Conservation (phyloP, 2,797 vertebrate species). For the Decapterus maruadsi region DNA sequence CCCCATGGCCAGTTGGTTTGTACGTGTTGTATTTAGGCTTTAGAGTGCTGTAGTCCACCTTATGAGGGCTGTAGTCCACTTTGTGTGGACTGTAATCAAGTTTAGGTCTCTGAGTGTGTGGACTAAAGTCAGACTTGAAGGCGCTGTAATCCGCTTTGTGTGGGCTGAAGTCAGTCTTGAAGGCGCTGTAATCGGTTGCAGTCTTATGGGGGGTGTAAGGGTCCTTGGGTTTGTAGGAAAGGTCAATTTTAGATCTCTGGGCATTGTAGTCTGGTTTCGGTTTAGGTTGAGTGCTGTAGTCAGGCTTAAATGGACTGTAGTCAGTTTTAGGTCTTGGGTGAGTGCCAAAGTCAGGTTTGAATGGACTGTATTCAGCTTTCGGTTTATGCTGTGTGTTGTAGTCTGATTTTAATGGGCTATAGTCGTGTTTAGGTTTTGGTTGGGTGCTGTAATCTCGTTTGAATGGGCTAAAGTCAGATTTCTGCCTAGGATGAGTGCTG, state of each 20-base stretch:
- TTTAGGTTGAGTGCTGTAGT: conserved; percentile 85
- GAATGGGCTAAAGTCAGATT: conserved; percentile 82
- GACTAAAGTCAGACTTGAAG: conserved; percentile 84
- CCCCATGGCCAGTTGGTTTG: conserved; percentile 91
- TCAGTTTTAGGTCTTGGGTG: conserved; percentile 81
- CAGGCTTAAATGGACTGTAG: conserved; percentile 81
- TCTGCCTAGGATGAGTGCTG: conserved; percentile 82
- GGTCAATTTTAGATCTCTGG: conserved; percentile 81
- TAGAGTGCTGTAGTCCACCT: conserved; percentile 82
- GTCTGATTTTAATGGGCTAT: conserved; percentile 84
- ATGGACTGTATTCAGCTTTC: conserved; percentile 82
- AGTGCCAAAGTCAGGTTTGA: conserved; percentile 80
- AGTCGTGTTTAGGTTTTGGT: conserved; percentile 83
- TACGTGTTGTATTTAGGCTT: conserved; percentile 94
- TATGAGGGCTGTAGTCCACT: conserved; percentile 83
- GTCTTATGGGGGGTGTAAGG: conserved; percentile 80
- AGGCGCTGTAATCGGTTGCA: conserved; percentile 79
- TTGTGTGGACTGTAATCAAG: conserved; percentile 85
- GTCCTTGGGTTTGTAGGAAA: conserved; percentile 78
- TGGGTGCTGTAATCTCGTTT: conserved; percentile 84
- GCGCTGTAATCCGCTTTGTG: conserved; percentile 84
- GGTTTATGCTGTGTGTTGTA: conserved; percentile 78
- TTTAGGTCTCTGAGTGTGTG: conserved; percentile 82
- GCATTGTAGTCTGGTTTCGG: conserved; percentile 80
- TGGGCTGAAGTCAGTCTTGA: conserved; percentile 81